Conservation (phyloP, 1,140 invertebrate species). For the Drosophila ananassae region DNA sequence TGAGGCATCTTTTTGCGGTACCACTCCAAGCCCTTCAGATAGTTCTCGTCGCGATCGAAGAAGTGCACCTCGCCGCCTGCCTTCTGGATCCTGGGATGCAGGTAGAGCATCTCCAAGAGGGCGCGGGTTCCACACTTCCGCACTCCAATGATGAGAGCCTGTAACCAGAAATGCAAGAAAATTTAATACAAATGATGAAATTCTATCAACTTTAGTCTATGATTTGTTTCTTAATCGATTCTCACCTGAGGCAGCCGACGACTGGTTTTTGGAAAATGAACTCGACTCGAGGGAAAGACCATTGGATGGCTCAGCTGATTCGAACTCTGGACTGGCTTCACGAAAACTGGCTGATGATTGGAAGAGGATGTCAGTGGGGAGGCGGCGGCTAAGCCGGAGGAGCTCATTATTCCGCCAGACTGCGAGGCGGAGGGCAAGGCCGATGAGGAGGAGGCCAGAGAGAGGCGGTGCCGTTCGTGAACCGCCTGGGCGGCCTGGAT, state of each 20-base stretch:
- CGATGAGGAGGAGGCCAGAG: constrained; percentile 55
- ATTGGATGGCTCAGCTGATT: constrained; percentile 82
- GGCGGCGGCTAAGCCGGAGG: constrained; percentile 31
- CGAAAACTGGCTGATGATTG: constrained; percentile 71
- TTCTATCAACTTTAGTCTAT: too few species aligned
- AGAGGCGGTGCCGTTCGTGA: constrained; percentile 73
- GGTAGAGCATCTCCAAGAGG: constrained; percentile 96
- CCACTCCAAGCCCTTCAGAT: constrained; percentile 95
- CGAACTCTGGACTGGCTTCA: constrained; percentile 69
- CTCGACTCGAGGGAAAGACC: constrained; percentile 84
- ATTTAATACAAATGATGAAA: constrained; percentile 21
- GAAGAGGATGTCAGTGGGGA: constrained; percentile 10
- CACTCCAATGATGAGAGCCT: constrained; percentile 97
- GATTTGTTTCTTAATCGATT: too few species aligned
- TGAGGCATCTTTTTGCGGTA: constrained; percentile 96
- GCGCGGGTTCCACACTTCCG: constrained; percentile 97
- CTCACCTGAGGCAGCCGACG: constrained; percentile 86
- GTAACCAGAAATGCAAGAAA: constrained; percentile 36
- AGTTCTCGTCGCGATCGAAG: constrained; percentile 96
- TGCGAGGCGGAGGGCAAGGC: constrained; percentile 14
- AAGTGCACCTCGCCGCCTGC: constrained; percentile 97
- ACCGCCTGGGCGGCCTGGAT: constrained; percentile 85
- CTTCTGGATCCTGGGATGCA: constrained; percentile 96
- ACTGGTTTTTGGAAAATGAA: constrained; percentile 85
- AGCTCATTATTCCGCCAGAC: constrained; percentile 1